Conservation (phyloP, 2,888 invertebrate genomes). For the Aproaerema taeniolella region DNA sequence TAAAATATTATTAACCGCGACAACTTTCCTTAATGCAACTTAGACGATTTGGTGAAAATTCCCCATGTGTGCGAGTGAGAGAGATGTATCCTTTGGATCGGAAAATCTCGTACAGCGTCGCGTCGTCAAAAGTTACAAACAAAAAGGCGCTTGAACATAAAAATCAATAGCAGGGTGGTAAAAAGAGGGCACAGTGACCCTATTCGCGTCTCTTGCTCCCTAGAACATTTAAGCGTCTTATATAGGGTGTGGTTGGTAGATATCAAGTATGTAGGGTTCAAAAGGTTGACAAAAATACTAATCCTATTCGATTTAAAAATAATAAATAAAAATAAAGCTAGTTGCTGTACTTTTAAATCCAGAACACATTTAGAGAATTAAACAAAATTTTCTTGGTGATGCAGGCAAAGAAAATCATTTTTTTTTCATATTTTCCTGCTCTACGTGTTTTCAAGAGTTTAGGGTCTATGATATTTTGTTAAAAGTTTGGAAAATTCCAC, state of each 20-base stretch:
- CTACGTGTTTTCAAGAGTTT: too few species aligned
- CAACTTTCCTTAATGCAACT: neutral
- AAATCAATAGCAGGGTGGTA: constrained; percentile 47
- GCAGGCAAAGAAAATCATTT: too few species aligned
- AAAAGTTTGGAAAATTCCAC: too few species aligned
- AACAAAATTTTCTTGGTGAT: too few species aligned
- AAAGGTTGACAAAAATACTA: neutral
- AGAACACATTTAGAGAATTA: too few species aligned
- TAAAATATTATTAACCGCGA: neutral
- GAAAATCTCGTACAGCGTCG: too few species aligned
- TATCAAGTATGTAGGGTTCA: neutral
- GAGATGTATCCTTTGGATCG: constrained; percentile 28
- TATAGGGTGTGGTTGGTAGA: neutral
- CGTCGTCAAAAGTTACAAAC: constrained; percentile 41
- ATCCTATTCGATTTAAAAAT: neutral
- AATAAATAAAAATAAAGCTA: too few species aligned
- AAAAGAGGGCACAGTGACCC: constrained; percentile 29
- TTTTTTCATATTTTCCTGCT: too few species aligned
- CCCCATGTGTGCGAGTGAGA: constrained; percentile 25
- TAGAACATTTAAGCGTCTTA: neutral
- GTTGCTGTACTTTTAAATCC: neutral
- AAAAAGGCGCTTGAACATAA: constrained; percentile 42
- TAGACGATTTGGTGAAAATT: neutral
- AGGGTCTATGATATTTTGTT: too few species aligned
- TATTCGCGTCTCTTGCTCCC: constrained; percentile 3